Evolutionary conservation across 1,140 invertebrate species (phyloP).

Genomic region (Chelonus insularis): DNA sequence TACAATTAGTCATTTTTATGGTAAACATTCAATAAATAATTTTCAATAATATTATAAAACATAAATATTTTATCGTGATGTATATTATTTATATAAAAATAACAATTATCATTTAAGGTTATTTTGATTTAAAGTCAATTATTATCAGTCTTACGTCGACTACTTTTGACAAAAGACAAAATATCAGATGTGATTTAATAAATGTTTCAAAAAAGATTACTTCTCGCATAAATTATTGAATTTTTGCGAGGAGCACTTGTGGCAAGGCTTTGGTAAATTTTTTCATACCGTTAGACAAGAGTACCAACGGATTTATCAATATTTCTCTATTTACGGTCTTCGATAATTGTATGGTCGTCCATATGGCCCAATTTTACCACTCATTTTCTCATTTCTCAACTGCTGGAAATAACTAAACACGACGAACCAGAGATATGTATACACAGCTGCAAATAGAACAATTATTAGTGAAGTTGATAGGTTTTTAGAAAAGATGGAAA

Average conservation of each 20-base stretch:
- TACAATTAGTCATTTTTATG: too few species aligned
- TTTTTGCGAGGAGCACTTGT: constrained; percentile 6
- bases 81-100: too few species aligned
- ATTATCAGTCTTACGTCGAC: too few species aligned
- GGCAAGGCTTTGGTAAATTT: constrained; percentile 5
- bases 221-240: too few species aligned
- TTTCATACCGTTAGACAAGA: background rate
- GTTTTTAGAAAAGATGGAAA: constrained; percentile 8
- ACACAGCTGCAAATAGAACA: constrained; percentile 10
- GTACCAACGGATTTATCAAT: constrained; percentile 11
- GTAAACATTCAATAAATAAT: too few species aligned
- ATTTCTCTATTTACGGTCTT: constrained; percentile 40
- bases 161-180: too few species aligned
- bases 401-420: constrained; percentile 2
- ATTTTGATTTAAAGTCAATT: too few species aligned
- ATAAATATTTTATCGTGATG: too few species aligned
- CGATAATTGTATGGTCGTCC: constrained; percentile 56
- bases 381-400: constrained; percentile 66
- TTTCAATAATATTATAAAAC: too few species aligned
- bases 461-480: background rate
- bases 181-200: too few species aligned
- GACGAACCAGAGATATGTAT: background rate
- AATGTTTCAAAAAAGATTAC: too few species aligned
- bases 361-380: constrained; percentile 60
- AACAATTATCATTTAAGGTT: too few species aligned